A percentile compares a stretch with the other conserved stretches of the same genome.
Evolutionary conservation across 2,113 vertebrate genomes (phyloP).

Genomic region (Garra rufa): DNA sequence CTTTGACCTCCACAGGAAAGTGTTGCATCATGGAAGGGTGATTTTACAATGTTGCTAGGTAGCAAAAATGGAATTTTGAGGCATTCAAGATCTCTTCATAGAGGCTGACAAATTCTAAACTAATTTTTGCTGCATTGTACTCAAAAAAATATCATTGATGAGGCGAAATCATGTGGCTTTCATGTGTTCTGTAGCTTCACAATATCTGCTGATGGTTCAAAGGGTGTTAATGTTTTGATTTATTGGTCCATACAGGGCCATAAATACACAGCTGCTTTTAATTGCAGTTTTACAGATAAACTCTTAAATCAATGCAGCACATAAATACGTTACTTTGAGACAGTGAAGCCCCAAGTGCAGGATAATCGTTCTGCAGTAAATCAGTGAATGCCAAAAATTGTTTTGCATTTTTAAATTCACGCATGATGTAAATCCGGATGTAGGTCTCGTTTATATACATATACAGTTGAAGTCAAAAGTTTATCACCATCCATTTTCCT

Average conservation of each 20-base stretch:
- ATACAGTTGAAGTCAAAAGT: no score
- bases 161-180: not conserved
- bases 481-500: no score
- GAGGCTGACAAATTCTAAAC: not conserved
- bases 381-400: conserved; percentile 50
- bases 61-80: not conserved
- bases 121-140: not conserved
- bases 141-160: not conserved
- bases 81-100: not conserved
- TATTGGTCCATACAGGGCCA: conserved; percentile 33
- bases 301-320: conserved; percentile 47
- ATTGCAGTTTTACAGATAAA: conserved; percentile 62
- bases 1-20: not conserved
- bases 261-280: conserved; percentile 58
- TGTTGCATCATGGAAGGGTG: not conserved
- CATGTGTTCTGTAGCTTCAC: not conserved
- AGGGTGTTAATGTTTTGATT: conserved; percentile 38
- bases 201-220: conserved; percentile 5
- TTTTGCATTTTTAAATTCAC: conserved; percentile 4
- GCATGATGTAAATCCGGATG: not conserved
- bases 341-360: conserved; percentile 42
- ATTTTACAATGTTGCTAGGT: not conserved
- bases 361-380: conserved; percentile 50
- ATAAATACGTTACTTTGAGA: conserved; percentile 57
- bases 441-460: not conserved